phyloP scores from a whole-genome alignment of 1,140 invertebrate species.

The Nebria ingens region DNA sequence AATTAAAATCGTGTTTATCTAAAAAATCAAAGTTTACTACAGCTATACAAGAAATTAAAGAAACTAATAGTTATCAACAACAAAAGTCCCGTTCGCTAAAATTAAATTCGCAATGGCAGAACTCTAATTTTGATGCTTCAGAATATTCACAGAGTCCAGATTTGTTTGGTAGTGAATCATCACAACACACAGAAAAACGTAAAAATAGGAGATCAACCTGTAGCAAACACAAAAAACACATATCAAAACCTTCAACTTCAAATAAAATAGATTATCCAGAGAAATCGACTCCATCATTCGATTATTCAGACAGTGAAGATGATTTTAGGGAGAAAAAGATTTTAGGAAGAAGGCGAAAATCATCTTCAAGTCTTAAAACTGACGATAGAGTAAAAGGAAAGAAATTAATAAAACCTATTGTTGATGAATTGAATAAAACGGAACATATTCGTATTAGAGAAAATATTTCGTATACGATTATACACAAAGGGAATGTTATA shows the following conservation, averaged over 20 bases:
- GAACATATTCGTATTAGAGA: constrained; percentile 1
- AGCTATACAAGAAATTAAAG: neutral
- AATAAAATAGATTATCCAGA: neutral
- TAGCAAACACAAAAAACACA: neutral
- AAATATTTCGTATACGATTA: neutral
- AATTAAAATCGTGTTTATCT: neutral
- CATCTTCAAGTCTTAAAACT: neutral
- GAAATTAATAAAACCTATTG: neutral
- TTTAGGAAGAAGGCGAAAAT: neutral
- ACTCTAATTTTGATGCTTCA: neutral
- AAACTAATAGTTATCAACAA: neutral
- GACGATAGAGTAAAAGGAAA: neutral
- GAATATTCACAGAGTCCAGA: neutral
- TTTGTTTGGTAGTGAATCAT: too few relatives aligned
- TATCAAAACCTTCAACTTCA: neutral
- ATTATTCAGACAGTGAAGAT: neutral
- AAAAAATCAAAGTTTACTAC: neutral
- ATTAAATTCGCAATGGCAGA: neutral
- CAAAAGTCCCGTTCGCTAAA: neutral
- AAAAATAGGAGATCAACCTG: neutral
- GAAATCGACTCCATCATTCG: neutral
- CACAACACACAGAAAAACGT: too few relatives aligned
- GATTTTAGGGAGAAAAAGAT: neutral
- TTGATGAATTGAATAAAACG: neutral
- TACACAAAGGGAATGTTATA: neutral